Percentiles rank a stretch among this genome's conserved stretches.
Conservation (phyloP, 2,888 invertebrate genomes). For the Morinoia aosen region DNA sequence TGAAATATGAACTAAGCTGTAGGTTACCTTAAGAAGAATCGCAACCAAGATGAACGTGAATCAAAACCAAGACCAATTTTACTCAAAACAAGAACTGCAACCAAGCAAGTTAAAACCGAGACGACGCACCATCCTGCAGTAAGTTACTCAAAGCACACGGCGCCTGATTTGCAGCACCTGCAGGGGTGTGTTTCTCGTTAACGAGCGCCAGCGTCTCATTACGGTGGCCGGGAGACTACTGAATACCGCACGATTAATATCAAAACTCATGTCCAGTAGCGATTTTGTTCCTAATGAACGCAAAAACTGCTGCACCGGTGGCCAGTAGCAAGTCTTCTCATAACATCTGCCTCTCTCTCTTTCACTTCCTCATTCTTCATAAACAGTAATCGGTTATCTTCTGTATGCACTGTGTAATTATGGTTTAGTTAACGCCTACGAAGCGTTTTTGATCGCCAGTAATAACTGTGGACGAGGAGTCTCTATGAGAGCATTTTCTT, state of each 20-base stretch:
- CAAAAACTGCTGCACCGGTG: background rate
- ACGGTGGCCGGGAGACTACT: background rate
- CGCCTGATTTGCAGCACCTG: background rate
- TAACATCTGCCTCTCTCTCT: background rate
- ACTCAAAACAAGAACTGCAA: background rate
- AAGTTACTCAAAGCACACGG: background rate
- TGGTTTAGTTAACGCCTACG: background rate
- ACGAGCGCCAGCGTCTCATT: background rate
- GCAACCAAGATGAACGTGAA: background rate
- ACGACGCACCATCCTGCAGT: background rate
- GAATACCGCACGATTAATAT: background rate
- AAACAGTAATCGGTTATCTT: background rate
- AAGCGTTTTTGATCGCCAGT: background rate
- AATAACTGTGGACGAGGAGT: background rate
- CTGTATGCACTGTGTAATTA: background rate
- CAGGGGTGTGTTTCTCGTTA: background rate
- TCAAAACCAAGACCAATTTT: background rate
- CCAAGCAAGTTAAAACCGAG: background rate
- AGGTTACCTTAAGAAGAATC: background rate
- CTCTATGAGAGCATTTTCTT: background rate
- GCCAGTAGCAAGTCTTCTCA: background rate
- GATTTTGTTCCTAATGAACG: background rate
- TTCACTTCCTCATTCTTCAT: background rate
- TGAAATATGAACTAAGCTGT: no score
- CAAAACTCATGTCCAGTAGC: background rate